phyloP scores from a whole-genome alignment of 2,888 invertebrate genomes.

The Epirrhoe tristata region DNA sequence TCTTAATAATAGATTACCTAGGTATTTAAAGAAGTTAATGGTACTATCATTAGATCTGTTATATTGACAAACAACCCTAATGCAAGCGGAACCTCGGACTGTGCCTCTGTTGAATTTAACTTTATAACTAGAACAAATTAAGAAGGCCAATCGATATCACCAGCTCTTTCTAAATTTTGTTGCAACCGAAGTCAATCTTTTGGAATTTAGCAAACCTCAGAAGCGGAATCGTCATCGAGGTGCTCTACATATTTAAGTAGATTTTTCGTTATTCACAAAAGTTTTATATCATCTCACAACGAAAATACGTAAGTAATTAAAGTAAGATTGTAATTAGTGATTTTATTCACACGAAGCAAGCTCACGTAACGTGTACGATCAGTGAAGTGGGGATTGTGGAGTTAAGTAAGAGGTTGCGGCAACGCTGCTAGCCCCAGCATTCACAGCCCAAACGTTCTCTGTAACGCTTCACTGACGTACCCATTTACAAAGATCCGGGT shows the following conservation, averaged over 20 bases:
- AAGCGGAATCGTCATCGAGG: neutral
- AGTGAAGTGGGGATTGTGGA: slow-evolving; percentile 53
- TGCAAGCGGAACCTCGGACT: no score
- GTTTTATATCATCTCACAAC: slow-evolving; percentile 5
- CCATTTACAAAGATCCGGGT: slow-evolving; percentile 70
- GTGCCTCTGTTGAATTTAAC: neutral
- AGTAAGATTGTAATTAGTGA: slow-evolving; percentile 22
- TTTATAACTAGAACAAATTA: neutral
- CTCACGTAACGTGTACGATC: slow-evolving; percentile 33
- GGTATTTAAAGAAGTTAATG: neutral
- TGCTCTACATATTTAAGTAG: slow-evolving; percentile 1
- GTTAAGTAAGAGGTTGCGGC: slow-evolving; percentile 84
- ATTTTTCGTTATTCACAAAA: slow-evolving; percentile 19
- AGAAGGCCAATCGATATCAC: neutral
- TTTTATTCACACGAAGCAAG: slow-evolving; percentile 32
- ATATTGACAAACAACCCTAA: neutral
- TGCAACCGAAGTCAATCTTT: neutral
- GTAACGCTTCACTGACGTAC: slow-evolving; percentile 62
- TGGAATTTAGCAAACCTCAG: neutral
- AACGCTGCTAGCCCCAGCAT: slow-evolving; percentile 64
- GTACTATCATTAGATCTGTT: neutral
- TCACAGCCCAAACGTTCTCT: slow-evolving; percentile 67
- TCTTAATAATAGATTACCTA: neutral
- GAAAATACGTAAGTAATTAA: slow-evolving; percentile 6
- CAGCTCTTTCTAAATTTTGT: neutral